Evolutionary conservation across 2,888 invertebrate genomes (phyloP).

Genomic region (Eucera pruinosa): DNA sequence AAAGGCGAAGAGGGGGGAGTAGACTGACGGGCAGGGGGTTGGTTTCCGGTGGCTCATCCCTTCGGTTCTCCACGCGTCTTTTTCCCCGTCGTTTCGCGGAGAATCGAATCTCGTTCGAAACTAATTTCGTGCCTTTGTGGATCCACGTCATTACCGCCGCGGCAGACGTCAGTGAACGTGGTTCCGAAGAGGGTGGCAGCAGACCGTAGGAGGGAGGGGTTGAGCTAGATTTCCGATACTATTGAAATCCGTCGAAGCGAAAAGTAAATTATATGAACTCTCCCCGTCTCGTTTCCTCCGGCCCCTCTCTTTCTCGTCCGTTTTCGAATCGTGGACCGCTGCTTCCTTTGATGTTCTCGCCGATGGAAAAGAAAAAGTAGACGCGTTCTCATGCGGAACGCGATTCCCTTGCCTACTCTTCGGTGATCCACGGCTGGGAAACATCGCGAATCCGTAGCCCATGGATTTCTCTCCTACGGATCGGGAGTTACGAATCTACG

Average conservation of each 20-base stretch:
- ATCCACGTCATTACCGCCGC: constrained; percentile 71
- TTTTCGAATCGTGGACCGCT: constrained; percentile 8
- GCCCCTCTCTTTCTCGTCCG: constrained; percentile 14
- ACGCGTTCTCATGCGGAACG: constrained; percentile 50
- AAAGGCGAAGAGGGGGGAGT: neutral
- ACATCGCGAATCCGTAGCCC: neutral
- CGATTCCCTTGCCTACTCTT: constrained; percentile 39
- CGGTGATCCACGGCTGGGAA: constrained; percentile 52
- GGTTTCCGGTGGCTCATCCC: constrained; percentile 44
- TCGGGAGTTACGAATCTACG: constrained; percentile 21
- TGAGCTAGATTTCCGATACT: constrained; percentile 81
- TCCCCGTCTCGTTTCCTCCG: constrained; percentile 40
- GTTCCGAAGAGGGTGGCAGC: constrained; percentile 17
- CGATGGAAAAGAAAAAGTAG: constrained; percentile 56
- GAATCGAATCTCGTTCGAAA: constrained; percentile 81
- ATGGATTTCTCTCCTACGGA: constrained; percentile 7
- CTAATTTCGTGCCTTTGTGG: constrained; percentile 82
- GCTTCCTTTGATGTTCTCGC: constrained; percentile 79
- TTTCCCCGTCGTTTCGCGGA: constrained; percentile 60
- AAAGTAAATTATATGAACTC: constrained; percentile 83
- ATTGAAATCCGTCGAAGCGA: constrained; percentile 82
- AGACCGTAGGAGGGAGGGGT: constrained; percentile 47
- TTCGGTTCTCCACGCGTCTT: constrained; percentile 45
- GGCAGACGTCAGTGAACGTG: constrained; percentile 60
- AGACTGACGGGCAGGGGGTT: neutral